Percentiles rank a stretch among this genome's conserved stretches.
phyloP scores from a whole-genome alignment of 2,888 invertebrate genomes.

The Ennomos fuscantarius region DNA sequence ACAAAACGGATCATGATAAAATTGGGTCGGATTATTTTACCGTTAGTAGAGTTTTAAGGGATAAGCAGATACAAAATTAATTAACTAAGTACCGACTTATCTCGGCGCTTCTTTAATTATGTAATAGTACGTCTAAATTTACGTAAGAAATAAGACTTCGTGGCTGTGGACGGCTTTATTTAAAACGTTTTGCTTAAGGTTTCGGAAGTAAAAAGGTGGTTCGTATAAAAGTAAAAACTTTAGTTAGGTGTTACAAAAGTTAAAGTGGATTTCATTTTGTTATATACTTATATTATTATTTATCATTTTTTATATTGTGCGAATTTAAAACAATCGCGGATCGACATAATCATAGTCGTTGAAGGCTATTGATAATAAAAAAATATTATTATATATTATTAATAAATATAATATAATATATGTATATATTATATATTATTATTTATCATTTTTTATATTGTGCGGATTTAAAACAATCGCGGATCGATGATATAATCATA shows the following conservation, averaged over 20 bases:
- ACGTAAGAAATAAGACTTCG: constrained; percentile 31
- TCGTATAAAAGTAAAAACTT: not conserved
- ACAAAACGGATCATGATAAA: constrained; percentile 1
- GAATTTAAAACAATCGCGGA: too few species aligned
- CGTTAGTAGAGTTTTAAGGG: constrained; percentile 1
- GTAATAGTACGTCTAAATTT: constrained; percentile 37
- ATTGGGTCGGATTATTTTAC: not conserved
- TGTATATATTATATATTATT: too few species aligned
- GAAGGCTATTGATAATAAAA: too few species aligned
- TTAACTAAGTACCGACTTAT: constrained; percentile 29
- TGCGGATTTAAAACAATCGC: too few species aligned
- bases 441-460: too few species aligned
- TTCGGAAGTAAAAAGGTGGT: constrained; percentile 41
- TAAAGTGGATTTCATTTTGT: not conserved
- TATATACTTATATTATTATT: too few species aligned
- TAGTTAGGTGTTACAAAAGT: not conserved
- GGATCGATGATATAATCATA: too few species aligned
- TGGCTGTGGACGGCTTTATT: constrained; percentile 46
- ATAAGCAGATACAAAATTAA: constrained; percentile 22
- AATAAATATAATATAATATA: too few species aligned
- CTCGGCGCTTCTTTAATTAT: constrained; percentile 41
- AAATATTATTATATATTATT: too few species aligned
- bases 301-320: too few species aligned
- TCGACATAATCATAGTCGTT: too few species aligned
- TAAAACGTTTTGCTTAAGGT: constrained; percentile 48